These are phyloP conservation scores for Nematostella vectensis DNA, from an alignment of 92 coral and sea anemone genomes.

Conservation along the genomic window DNA sequence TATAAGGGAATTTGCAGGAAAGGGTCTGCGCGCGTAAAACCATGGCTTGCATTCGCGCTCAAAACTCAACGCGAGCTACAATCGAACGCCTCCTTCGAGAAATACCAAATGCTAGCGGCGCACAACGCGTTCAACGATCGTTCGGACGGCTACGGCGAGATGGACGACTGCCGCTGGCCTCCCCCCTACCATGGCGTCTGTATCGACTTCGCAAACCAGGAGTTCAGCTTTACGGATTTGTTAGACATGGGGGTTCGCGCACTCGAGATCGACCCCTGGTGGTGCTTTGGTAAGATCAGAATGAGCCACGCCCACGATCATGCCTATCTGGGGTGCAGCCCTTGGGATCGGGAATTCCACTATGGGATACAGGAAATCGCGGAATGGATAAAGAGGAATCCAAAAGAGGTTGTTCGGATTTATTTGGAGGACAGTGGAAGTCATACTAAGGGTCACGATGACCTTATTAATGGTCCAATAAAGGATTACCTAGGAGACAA, in stretches of 20 bases:
- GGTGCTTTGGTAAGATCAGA: conserved; percentile 79
- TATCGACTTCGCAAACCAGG: conserved; percentile 77
- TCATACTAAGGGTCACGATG: conserved; percentile 77
- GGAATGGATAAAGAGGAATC: conserved; percentile 57
- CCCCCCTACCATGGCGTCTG: conserved; percentile 65
- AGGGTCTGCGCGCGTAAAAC: conserved; percentile 50
- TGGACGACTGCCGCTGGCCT: conserved; percentile 77
- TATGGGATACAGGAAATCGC: conserved; percentile 80
- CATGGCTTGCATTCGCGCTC: conserved; percentile 73
- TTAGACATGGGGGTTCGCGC: conserved; percentile 78
- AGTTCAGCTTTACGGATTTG: conserved; percentile 71
- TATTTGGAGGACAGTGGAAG: conserved; percentile 67
- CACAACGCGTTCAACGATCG: conserved; percentile 82
- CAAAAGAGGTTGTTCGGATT: conserved; percentile 59
- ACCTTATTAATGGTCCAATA: conserved; percentile 62
- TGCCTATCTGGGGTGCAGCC: conserved; percentile 67
- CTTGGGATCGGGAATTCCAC: conserved; percentile 71
- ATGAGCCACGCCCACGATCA: conserved; percentile 72
- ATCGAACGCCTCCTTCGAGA: conserved; percentile 36
- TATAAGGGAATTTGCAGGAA: conserved; percentile 54
- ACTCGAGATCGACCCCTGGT: conserved; percentile 81
- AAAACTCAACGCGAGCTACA: conserved; percentile 73
- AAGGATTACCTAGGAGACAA: conserved; percentile 46
- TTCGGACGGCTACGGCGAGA: conserved; percentile 58
- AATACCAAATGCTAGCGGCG: conserved; percentile 69